phyloP scores from a whole-genome alignment of 2,797 vertebrate species.

The Cuculus canorus region DNA sequence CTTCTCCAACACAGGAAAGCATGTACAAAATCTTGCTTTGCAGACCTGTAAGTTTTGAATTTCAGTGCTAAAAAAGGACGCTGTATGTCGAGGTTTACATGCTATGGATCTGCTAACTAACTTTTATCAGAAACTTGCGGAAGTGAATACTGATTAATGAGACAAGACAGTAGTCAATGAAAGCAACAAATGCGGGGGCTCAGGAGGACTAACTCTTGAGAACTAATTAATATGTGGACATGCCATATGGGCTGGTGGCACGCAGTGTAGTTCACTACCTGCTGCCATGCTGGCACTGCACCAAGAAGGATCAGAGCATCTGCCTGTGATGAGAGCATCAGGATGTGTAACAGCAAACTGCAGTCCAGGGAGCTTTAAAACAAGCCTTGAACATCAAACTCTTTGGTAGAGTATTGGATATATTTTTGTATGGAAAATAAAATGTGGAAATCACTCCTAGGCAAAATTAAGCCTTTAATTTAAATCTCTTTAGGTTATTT shows the following conservation, averaged over 20 bases:
- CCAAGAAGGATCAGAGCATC: slow-evolving; percentile 32
- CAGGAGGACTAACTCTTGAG: slow-evolving; percentile 24
- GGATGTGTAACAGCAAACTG: not conserved
- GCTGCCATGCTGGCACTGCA: slow-evolving; percentile 33
- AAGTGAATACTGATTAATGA: slow-evolving; percentile 8
- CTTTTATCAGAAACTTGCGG: not conserved
- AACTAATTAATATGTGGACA: slow-evolving; percentile 46
- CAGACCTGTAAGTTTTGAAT: not conserved
- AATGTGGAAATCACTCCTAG: not conserved
- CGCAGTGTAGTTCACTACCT: not conserved
- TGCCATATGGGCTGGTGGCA: slow-evolving; percentile 4
- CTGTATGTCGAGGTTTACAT: not conserved
- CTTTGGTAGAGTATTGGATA: not conserved
- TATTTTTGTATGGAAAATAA: not conserved
- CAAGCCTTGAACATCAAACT: not conserved
- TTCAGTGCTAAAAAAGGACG: not conserved
- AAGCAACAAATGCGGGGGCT: slow-evolving; percentile 26
- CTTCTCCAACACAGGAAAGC: not conserved
- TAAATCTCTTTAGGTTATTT: not conserved
- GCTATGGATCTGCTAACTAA: rapidly evolving
- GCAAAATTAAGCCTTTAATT: not conserved
- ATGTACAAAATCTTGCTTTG: not conserved
- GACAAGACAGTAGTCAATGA: not conserved
- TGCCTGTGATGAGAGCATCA: not conserved
- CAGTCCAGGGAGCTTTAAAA: not conserved